These are phyloP conservation scores for Oxyruncus cristatus DNA, from an alignment of 2,113 vertebrate species.

Conservation along the genomic window DNA sequence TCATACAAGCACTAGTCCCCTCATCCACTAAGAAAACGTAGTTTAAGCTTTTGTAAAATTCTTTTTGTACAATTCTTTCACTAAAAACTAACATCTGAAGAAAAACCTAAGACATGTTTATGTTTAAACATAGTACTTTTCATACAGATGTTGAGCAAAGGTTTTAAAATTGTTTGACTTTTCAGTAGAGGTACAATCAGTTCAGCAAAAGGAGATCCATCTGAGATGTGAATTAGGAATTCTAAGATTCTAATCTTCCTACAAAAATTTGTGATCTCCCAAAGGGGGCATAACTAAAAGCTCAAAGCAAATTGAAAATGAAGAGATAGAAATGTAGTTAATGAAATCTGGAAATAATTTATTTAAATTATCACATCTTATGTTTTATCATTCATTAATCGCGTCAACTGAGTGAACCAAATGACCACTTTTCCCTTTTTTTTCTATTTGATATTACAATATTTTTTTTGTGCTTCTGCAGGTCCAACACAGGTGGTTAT, in stretches of 20 bases:
- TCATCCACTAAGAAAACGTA: not conserved
- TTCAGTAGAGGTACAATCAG: not conserved
- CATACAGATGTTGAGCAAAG: not conserved
- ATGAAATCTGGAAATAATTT: slow-evolving; percentile 14
- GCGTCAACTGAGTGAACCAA: not conserved
- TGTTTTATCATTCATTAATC: slow-evolving; percentile 6
- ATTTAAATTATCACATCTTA: not conserved
- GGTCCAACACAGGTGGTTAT: not conserved
- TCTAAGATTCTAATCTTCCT: not conserved
- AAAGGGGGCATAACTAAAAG: not conserved
- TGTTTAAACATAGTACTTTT: not conserved
- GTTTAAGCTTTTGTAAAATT: not conserved
- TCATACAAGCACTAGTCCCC: accelerated
- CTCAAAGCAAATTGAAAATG: slow-evolving; percentile 7
- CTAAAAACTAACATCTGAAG: not conserved
- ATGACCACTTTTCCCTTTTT: not conserved
- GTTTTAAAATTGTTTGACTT: not conserved
- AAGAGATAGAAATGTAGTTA: slow-evolving; percentile 10
- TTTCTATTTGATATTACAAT: not conserved
- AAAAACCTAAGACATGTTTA: not conserved
- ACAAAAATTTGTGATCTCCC: not conserved
- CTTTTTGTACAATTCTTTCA: not conserved
- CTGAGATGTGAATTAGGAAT: not conserved
- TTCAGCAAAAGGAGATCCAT: not conserved
- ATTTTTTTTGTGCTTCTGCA: not conserved